Conservation (phyloP, 1,140 invertebrate genomes). For the Ceratina japonica region DNA sequence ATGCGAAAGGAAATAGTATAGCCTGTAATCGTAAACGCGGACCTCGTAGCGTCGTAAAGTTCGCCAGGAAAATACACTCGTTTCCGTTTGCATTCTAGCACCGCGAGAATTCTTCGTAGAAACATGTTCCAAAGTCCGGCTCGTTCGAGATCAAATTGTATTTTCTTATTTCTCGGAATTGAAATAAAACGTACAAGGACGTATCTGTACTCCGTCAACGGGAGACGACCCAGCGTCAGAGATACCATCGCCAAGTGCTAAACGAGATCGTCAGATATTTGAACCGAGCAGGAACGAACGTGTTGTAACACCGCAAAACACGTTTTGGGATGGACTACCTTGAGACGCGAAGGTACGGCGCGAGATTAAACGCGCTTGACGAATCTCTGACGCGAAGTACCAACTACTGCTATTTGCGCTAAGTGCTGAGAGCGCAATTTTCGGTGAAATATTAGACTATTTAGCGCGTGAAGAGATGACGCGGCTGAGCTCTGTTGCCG, state of each 20-base stretch:
- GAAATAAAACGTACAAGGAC: too few relatives aligned
- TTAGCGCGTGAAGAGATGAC: conserved; percentile 10
- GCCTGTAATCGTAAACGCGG: not conserved
- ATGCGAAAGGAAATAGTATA: not conserved
- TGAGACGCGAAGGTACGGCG: too few relatives aligned
- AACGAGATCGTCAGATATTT: not conserved
- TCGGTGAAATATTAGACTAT: conserved; percentile 20
- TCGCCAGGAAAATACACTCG: too few relatives aligned
- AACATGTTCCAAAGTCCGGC: too few relatives aligned
- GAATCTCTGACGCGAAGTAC: conserved; percentile 1
- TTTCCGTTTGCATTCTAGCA: too few relatives aligned
- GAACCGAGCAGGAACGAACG: not conserved
- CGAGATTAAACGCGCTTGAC: conserved; percentile 16
- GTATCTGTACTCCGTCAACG: too few relatives aligned
- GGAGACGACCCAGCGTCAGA: not conserved
- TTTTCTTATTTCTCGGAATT: too few relatives aligned
- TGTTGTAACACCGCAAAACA: not conserved
- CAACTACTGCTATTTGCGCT: conserved; percentile 4
- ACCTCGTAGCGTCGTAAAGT: not conserved
- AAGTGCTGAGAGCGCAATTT: conserved; percentile 11
- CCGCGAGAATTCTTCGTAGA: too few relatives aligned
- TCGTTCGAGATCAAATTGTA: too few relatives aligned
- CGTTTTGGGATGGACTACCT: not conserved
- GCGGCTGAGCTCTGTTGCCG: not conserved
- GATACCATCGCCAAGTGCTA: not conserved